These are phyloP conservation scores for Leptestheria dahalacensis DNA, from an alignment of 1,140 invertebrate species.

Conservation along the genomic window DNA sequence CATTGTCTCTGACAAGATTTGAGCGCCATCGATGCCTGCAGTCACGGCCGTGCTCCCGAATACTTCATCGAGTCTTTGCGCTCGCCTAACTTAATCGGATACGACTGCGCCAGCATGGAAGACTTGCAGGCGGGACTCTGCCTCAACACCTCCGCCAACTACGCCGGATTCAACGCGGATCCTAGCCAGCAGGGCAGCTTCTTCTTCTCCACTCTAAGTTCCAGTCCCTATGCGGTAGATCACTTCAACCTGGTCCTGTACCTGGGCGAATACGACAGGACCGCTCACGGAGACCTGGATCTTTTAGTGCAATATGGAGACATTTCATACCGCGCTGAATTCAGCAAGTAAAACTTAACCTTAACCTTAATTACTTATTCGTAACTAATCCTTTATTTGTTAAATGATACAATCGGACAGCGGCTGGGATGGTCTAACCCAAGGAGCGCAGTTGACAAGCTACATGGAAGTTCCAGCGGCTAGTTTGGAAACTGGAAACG, in stretches of 20 bases:
- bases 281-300: background rate
- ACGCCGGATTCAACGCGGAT: background rate
- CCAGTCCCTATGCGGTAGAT: background rate
- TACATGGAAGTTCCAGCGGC: background rate
- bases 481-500: background rate
- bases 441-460: background rate
- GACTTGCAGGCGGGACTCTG: background rate
- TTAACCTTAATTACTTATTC: background rate
- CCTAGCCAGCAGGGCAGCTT: background rate
- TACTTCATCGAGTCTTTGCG: background rate
- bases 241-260: background rate
- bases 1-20: too few relatives aligned
- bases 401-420: too few relatives aligned
- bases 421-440: background rate
- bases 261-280: background rate
- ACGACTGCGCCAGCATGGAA: background rate
- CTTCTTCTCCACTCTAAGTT: background rate
- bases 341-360: background rate
- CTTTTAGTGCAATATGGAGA: background rate
- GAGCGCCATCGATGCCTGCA: background rate
- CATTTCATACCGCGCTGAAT: background rate
- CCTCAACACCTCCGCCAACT: background rate
- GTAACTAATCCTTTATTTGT: too few relatives aligned
- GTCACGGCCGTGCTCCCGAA: conserved; percentile 1
- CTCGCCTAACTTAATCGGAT: background rate